A percentile compares a stretch with the other conserved stretches of the same genome.
These are phyloP conservation scores for Entomobrya multifasciata DNA, from an alignment of 2,888 invertebrate species.

Conservation along the genomic window DNA sequence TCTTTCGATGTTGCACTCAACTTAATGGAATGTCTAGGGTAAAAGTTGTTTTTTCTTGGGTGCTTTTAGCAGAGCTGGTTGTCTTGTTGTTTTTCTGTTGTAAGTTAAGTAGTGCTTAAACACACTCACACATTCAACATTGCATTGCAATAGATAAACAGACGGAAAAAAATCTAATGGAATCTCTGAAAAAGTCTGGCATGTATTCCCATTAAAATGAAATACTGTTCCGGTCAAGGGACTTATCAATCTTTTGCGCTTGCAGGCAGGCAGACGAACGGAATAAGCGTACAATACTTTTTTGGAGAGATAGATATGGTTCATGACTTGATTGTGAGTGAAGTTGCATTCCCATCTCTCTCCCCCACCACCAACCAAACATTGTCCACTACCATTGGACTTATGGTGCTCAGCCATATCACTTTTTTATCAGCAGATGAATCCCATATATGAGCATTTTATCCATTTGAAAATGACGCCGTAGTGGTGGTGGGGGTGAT, in stretches of 20 bases:
- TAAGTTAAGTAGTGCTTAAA: slow-evolving; percentile 59
- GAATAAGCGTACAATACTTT: neutral
- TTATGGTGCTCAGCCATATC: neutral
- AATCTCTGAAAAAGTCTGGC: slow-evolving; percentile 81
- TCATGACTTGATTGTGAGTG: too few species aligned
- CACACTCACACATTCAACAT: neutral
- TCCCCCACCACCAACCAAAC: slow-evolving; percentile 1
- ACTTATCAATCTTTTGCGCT: slow-evolving; percentile 78
- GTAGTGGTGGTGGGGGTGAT: too few species aligned
- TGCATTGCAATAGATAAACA: slow-evolving; percentile 62
- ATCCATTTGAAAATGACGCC: slow-evolving; percentile 47
- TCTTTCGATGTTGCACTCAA: slow-evolving; percentile 70
- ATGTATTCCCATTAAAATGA: slow-evolving; percentile 84
- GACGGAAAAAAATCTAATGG: slow-evolving; percentile 82
- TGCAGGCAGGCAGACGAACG: neutral
- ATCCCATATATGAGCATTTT: slow-evolving; percentile 49
- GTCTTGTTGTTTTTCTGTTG: slow-evolving; percentile 49
- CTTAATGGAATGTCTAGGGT: slow-evolving; percentile 66
- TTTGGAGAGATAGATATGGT: slow-evolving; percentile 36
- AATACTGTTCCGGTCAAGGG: slow-evolving; percentile 81
- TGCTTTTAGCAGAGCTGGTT: slow-evolving; percentile 27
- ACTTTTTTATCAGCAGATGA: slow-evolving; percentile 46
- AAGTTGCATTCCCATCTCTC: neutral
- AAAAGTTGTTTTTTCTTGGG: slow-evolving; percentile 42
- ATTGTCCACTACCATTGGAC: slow-evolving; percentile 16